These are phyloP conservation scores for Danio kyathit DNA, from an alignment of 2,797 vertebrate genomes.

Conservation along the genomic window DNA sequence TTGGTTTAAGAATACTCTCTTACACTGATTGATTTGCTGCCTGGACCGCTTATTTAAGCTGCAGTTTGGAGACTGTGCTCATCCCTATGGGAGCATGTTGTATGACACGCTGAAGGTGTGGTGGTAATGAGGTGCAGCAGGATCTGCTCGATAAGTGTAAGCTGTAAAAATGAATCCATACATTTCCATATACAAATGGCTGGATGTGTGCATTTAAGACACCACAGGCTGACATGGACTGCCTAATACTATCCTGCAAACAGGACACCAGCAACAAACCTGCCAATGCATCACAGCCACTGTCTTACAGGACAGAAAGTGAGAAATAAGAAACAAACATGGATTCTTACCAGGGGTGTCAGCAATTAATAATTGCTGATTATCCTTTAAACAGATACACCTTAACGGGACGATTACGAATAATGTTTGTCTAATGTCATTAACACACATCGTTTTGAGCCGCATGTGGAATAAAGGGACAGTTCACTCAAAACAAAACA, in stretches of 20 bases:
- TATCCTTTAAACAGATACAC: too few relatives aligned
- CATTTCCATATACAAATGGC: constrained; percentile 39
- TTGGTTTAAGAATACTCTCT: background rate
- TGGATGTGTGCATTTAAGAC: constrained; percentile 9
- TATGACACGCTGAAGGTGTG: constrained; percentile 12
- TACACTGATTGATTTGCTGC: background rate
- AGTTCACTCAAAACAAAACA: too few relatives aligned
- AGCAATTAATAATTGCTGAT: too few relatives aligned
- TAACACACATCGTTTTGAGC: too few relatives aligned
- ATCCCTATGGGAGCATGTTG: constrained; percentile 19
- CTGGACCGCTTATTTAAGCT: background rate
- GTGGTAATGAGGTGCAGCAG: constrained; percentile 29
- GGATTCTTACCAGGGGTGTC: background rate
- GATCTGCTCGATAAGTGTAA: constrained; percentile 17
- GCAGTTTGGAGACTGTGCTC: background rate
- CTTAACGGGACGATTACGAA: too few relatives aligned
- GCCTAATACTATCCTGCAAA: constrained; percentile 26
- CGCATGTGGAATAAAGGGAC: too few relatives aligned
- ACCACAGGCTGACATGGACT: constrained; percentile 35
- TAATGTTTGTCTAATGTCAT: too few relatives aligned
- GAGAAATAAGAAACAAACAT: background rate
- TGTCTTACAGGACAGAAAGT: constrained; percentile 13
- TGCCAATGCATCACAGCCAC: constrained; percentile 42
- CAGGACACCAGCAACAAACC: constrained; percentile 31
- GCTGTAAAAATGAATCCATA: constrained; percentile 43